Evolutionary conservation across 2,888 invertebrate genomes (phyloP).

Genomic region (Yponomeuta evonymella): DNA sequence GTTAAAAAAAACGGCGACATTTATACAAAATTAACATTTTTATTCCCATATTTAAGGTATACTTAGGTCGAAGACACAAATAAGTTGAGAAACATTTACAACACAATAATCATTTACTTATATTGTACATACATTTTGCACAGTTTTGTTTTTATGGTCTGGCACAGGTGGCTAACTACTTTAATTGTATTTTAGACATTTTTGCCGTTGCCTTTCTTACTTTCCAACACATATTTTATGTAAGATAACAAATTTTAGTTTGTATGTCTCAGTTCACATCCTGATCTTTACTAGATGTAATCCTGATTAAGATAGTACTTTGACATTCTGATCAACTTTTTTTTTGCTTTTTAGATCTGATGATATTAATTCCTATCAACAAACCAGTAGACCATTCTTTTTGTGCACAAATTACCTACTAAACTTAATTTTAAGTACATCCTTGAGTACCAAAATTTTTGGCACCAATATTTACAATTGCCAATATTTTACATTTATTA

Average conservation of each 20-base stretch:
- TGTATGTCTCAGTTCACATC: no score
- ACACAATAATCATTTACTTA: neutral
- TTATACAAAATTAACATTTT: conserved; percentile 26
- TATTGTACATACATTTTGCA: neutral
- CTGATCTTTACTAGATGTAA: no score
- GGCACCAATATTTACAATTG: neutral
- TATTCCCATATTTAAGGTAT: conserved; percentile 19
- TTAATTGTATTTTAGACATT: no score
- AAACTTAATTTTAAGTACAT: neutral
- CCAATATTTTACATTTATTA: neutral
- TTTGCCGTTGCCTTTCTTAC: no score
- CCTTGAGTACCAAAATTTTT: neutral
- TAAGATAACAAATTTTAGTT: no score
- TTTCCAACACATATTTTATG: no score
- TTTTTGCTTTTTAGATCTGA: neutral
- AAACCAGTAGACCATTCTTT: neutral
- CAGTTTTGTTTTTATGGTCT: neutral
- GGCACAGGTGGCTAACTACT: neutral
- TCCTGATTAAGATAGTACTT: no score
- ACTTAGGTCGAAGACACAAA: conserved; percentile 9
- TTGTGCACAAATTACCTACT: neutral
- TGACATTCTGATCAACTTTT: no score
- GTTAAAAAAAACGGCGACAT: conserved; percentile 7
- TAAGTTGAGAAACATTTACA: conserved; percentile 17
- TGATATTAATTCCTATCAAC: neutral